Percentiles rank a stretch among this genome's conserved stretches.
Evolutionary conservation across 2,797 vertebrate species (phyloP).

Genomic region (Chanos chanos): DNA sequence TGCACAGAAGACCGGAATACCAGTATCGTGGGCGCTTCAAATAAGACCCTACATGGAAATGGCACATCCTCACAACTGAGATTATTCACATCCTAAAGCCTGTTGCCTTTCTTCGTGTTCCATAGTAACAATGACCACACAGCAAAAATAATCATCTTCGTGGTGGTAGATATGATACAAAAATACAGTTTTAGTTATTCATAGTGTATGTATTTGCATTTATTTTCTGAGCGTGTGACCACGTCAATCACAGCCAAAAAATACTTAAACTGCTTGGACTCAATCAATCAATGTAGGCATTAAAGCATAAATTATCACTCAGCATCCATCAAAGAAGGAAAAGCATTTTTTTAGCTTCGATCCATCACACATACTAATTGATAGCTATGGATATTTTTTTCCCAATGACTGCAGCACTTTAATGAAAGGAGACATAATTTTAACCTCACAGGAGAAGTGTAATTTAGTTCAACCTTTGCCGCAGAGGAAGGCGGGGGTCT

Average conservation of each 20-base stretch:
- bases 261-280: too few species aligned
- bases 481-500: slow-evolving; percentile 28
- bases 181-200: too few species aligned
- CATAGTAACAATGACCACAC: neutral
- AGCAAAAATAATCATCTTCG: neutral
- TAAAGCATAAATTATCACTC: too few species aligned
- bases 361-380: too few species aligned
- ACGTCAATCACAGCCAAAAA: too few species aligned
- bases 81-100: slow-evolving; percentile 28
- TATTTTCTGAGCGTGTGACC: too few species aligned
- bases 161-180: too few species aligned
- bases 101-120: slow-evolving; percentile 7
- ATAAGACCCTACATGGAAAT: slow-evolving; percentile 24
- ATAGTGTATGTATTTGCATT: too few species aligned
- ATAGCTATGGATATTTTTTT: slow-evolving; percentile 11
- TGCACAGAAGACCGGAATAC: slow-evolving; percentile 34
- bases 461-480: slow-evolving; percentile 39
- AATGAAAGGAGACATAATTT: slow-evolving; percentile 38
- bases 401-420: slow-evolving; percentile 21
- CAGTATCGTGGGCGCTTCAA: slow-evolving; percentile 25
- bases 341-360: too few species aligned
- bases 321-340: neutral
- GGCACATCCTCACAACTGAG: slow-evolving; percentile 18
- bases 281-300: too few species aligned
- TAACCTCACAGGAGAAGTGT: slow-evolving; percentile 27